Base-by-base conservation (phyloP, 1,140 invertebrate species). In the Galleria mellonella region DNA sequence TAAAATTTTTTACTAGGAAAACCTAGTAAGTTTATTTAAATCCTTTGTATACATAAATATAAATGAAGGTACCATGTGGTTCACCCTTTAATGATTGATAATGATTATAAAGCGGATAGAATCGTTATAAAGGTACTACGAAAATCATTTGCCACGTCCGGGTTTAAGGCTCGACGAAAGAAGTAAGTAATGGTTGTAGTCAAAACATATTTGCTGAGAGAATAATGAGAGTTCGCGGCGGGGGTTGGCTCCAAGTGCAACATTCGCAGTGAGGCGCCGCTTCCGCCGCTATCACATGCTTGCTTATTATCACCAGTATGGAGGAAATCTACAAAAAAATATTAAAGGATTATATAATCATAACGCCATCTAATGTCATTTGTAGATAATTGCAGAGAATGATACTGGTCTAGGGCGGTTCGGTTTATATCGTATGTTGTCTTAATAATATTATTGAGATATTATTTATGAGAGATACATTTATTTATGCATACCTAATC, bases 171-270 rank as follows among this genome's bases (percentile, higher is more conserved):
- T 23, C 12, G 32, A 10, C 43, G 45, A 48, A 53, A 56, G 51
- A 59, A 61, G 58, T 76, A 59, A 61, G 58, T 76, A 72, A 79
- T 69, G 63, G 67, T 43, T 65, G 15, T 40, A 78, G 78, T 83
- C 78, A 81, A 68, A 83, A 81, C 71, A 77, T 81, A 72, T 78
- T 83, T 78, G 74, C 78, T 74, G 67, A 76, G 76, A 78, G 78
- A 83, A 72, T 83, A 81, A 83, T 83, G 75, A 68, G 59, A 54
- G 57, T 65, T 70, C 63, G 60, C 73, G 50, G 64, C 61, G 47
- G 70, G 66, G 66, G 52, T 33, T 30, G 54, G 58, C 63, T 67
- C 71, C 74, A 76, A 68, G 65, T 55, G 40, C 17, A 55, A 65
- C 73, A 75, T 82, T 75, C 64, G 73, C 69, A 72, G 71, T 65